A percentile compares a stretch with the other conserved stretches of the same genome.
Conservation (phyloP, 2,888 invertebrate species). For the Dasysyrphus tricinctus region DNA sequence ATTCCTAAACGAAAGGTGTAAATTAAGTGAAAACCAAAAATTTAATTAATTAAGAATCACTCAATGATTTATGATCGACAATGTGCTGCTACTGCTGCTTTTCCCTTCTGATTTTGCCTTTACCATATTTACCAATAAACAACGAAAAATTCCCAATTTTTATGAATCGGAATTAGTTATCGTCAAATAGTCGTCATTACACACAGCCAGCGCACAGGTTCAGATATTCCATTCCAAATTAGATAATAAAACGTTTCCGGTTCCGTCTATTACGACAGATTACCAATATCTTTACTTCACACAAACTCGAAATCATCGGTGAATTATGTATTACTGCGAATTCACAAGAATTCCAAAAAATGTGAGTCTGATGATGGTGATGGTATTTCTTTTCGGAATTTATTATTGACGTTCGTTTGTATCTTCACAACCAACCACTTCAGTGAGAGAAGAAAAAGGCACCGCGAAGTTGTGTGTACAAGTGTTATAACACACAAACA, state of each 20-base stretch:
- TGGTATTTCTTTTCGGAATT: not conserved
- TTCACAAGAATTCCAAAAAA: constrained; percentile 46
- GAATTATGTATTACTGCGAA: not conserved
- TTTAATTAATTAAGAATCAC: constrained; percentile 66
- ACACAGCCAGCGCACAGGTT: constrained; percentile 7
- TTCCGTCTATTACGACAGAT: constrained; percentile 39
- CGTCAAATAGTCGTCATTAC: constrained; percentile 32
- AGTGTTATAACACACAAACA: constrained; percentile 49
- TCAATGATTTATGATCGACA: constrained; percentile 49
- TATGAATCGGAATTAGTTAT: constrained; percentile 39
- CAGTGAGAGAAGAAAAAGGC: constrained; percentile 16
- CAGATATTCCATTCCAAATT: constrained; percentile 40
- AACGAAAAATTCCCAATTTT: constrained; percentile 28
- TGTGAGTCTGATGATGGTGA: constrained; percentile 29
- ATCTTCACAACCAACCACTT: not conserved
- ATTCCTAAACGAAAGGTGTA: constrained; percentile 35
- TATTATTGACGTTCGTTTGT: not conserved
- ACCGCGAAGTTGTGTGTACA: constrained; percentile 5
- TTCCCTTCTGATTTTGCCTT: not conserved
- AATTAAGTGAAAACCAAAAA: constrained; percentile 57
- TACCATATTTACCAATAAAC: constrained; percentile 28
- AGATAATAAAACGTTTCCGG: constrained; percentile 69
- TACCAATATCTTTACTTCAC: not conserved
- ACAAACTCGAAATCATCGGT: constrained; percentile 10
- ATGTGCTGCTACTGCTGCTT: not conserved